A percentile compares a stretch with the other conserved stretches of the same genome.
These are phyloP conservation scores for Sebastes aleutianus DNA, from an alignment of 2,797 vertebrate genomes.

Conservation along the genomic window DNA sequence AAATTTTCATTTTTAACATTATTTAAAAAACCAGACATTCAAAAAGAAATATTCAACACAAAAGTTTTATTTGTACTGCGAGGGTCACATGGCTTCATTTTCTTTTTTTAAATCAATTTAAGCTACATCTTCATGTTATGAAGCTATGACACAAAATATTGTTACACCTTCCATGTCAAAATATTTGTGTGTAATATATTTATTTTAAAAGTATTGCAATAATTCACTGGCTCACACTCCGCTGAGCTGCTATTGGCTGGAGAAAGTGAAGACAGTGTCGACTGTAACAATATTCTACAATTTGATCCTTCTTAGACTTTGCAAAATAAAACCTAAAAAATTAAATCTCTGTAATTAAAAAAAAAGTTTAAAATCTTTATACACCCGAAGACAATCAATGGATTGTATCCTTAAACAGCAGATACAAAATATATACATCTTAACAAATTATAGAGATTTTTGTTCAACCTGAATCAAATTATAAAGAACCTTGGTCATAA, in stretches of 20 bases:
- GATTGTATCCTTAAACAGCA: slow-evolving; percentile 74
- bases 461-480: slow-evolving; percentile 39
- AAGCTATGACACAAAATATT: slow-evolving; percentile 42
- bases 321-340: slow-evolving; percentile 24
- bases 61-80: slow-evolving; percentile 56
- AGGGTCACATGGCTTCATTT: slow-evolving; percentile 32
- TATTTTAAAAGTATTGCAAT: slow-evolving; percentile 44
- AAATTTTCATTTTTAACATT: not conserved
- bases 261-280: slow-evolving; percentile 15
- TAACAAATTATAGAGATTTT: slow-evolving; percentile 51
- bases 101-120: slow-evolving; percentile 1
- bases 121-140: slow-evolving; percentile 40
- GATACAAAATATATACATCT: slow-evolving; percentile 86
- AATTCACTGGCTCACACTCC: slow-evolving; percentile 23
- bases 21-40: not conserved
- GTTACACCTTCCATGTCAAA: slow-evolving; percentile 10
- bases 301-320: slow-evolving; percentile 31
- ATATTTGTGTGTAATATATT: not conserved
- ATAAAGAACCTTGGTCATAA: slow-evolving; percentile 59
- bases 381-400: slow-evolving; percentile 67
- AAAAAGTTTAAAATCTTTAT: slow-evolving; percentile 84
- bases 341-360: slow-evolving; percentile 70
- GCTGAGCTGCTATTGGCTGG: slow-evolving; percentile 29
- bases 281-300: slow-evolving; percentile 6
- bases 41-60: slow-evolving; percentile 42